Conservation (phyloP, 2,113 vertebrate species). For the Proterorhinus semilunaris region DNA sequence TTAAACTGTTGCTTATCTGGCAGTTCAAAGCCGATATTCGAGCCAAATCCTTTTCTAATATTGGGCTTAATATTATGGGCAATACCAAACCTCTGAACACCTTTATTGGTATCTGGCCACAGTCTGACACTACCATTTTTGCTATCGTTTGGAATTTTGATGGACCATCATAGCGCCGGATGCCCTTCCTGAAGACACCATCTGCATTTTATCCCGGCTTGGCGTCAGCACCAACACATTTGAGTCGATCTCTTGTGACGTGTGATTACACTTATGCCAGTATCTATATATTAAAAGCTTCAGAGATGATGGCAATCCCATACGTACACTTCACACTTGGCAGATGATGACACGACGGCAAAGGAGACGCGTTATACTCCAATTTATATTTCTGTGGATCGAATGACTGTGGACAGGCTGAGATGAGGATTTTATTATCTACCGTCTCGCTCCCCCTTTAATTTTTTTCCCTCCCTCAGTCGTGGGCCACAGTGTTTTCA, state of each 20-base stretch:
- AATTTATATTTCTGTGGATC: conserved; percentile 32
- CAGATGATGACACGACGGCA: conserved; percentile 21
- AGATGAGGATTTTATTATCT: conserved; percentile 55
- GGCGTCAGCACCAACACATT: background rate
- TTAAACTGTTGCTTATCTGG: too few species aligned
- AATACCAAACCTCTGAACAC: too few species aligned
- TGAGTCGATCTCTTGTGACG: conserved; percentile 14
- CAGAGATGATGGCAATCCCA: conserved; percentile 9
- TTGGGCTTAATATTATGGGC: too few species aligned
- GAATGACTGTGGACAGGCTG: conserved; percentile 41
- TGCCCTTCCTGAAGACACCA: background rate
- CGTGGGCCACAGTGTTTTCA: conserved; percentile 35
- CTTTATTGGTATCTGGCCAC: background rate
- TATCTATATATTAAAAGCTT: conserved; percentile 14
- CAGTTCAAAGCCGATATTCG: too few species aligned
- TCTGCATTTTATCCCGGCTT: background rate
- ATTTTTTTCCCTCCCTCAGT: conserved; percentile 21
- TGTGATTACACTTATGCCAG: conserved; percentile 24
- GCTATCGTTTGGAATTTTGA: too few species aligned
- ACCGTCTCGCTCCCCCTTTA: conserved; percentile 18
- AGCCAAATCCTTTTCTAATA: too few species aligned
- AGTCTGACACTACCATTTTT: too few species aligned
- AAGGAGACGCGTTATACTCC: conserved; percentile 16
- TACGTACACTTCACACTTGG: conserved; percentile 19
- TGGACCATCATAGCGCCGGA: background rate